Evolutionary conservation across 2,888 invertebrate genomes (phyloP).

Genomic region (Drosophila stalkeri): DNA sequence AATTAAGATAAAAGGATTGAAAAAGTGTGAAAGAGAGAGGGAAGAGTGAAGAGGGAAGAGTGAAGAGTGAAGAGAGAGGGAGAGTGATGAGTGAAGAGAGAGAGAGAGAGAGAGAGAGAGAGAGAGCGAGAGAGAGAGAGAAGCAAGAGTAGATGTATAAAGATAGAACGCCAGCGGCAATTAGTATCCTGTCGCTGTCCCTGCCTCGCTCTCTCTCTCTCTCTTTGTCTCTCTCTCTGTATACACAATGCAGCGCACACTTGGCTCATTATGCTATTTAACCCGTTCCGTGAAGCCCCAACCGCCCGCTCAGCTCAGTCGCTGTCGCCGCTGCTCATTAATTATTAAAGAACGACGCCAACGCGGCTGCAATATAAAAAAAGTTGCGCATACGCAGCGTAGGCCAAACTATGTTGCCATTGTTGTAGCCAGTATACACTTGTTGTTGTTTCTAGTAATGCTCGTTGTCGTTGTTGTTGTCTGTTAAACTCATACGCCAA

Average conservation of each 20-base stretch:
- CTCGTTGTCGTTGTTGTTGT: constrained; percentile 14
- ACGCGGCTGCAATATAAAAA: constrained; percentile 58
- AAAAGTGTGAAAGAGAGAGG: background rate
- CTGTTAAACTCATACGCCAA: constrained; percentile 44
- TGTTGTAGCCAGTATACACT: constrained; percentile 5
- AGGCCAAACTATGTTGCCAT: constrained; percentile 44
- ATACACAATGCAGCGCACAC: constrained; percentile 31
- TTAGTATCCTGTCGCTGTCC: constrained; percentile 39
- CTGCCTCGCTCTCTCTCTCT: constrained; percentile 4
- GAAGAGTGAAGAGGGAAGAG: too few relatives aligned
- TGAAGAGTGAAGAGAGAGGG: background rate
- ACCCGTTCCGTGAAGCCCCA: background rate
- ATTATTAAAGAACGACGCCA: constrained; percentile 71
- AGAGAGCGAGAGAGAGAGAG: background rate
- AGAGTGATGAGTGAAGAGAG: background rate
- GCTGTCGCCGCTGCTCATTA: constrained; percentile 65
- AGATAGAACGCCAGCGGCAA: constrained; percentile 32
- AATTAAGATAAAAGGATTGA: constrained; percentile 64
- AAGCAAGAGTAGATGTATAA: background rate
- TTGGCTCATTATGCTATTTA: constrained; percentile 70
- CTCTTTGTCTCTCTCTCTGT: constrained; percentile 12
- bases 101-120: background rate
- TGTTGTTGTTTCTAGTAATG: constrained; percentile 4
- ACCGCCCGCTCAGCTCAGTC: background rate
- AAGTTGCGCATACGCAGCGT: constrained; percentile 70